These are phyloP conservation scores for Hippotragus niger DNA, from an alignment of 2,113 vertebrate genomes.

Conservation along the genomic window DNA sequence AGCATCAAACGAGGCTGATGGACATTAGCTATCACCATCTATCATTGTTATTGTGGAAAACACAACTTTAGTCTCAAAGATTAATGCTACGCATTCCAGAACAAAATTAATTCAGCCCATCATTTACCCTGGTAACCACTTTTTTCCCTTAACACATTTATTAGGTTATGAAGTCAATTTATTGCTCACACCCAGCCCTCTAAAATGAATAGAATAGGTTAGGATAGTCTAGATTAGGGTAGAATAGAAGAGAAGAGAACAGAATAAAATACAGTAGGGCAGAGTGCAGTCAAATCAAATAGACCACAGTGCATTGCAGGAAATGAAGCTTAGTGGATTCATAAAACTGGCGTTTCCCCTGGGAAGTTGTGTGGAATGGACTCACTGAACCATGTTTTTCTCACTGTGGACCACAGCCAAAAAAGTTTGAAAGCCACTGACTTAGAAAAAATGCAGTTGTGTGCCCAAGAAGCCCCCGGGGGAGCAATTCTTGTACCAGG, in stretches of 20 bases:
- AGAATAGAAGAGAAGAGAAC: not conserved
- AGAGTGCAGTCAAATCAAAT: not conserved
- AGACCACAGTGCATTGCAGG: not conserved
- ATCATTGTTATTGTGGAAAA: not conserved
- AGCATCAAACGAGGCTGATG: not conserved
- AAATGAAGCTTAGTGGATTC: not conserved
- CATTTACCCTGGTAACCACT: not conserved
- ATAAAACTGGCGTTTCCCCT: not conserved
- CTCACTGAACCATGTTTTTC: not conserved
- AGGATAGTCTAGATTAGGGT: not conserved
- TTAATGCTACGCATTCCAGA: not conserved
- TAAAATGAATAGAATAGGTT: not conserved
- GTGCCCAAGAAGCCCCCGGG: not conserved
- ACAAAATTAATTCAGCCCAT: not conserved
- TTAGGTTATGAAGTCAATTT: conserved; percentile 5
- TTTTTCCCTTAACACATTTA: not conserved
- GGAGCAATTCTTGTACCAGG: conserved; percentile 3
- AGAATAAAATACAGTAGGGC: not conserved
- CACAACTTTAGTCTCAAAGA: not conserved
- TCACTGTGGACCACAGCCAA: not conserved
- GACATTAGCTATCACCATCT: not conserved
- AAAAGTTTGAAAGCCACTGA: conserved; percentile 13
- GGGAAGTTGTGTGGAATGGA: not conserved
- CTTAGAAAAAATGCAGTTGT: not conserved
- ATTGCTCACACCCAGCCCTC: not conserved